Evolutionary conservation across 35 echinoderm and acorn worm species (phyloP), one percentile per base, ranked within the genome.

Genomic region (Anneissia japonica): DNA sequence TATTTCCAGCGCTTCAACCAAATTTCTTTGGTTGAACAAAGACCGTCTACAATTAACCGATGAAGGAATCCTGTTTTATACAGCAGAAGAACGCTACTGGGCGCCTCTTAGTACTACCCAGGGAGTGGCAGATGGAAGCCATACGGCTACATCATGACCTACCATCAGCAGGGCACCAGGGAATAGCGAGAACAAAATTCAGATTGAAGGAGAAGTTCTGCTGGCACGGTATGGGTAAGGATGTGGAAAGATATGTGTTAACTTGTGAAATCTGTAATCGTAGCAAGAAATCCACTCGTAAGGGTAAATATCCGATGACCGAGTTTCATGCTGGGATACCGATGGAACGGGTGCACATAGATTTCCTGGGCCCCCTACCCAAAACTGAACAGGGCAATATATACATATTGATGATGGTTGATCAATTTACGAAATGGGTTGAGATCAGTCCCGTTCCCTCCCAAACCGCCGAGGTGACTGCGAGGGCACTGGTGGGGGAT

Each of bases 361-460:
- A 84, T 84, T 84, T 84, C 37, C 32, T 55, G 46, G 83, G 83
- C 3, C 83, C 83, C 9, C 29, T 84, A 74, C 83, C 51, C 11
- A 74, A 84, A 31, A 73, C 51, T 3, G 29, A 39, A 31, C 0
- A 6, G 3, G 83, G 41, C 17, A 74, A 84, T 36, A 32, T 23
- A 14, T 31, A 84, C 7, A 21, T 84, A 5, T 46, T 84, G 6
- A 56, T 84, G 83, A 84, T 84, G n/a, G 83, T 92, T 0, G 45
- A 88, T 28, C 79, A 78, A 75, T 90, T 85, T 32, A 85, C 89
- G 0, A 85, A 90, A 34, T 86, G 84, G 84, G 89, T 85, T 0
- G 76, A 86, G 36, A 80, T 77, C 38, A 40, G 85, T 13, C 83
- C 76, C 4, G 12, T 86, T 0, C 84, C 82, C 23, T 85, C 83